Evolutionary conservation across 2,888 invertebrate species (phyloP), one percentile per base, ranked within the genome.

Genomic region (Lottia gigantea): DNA sequence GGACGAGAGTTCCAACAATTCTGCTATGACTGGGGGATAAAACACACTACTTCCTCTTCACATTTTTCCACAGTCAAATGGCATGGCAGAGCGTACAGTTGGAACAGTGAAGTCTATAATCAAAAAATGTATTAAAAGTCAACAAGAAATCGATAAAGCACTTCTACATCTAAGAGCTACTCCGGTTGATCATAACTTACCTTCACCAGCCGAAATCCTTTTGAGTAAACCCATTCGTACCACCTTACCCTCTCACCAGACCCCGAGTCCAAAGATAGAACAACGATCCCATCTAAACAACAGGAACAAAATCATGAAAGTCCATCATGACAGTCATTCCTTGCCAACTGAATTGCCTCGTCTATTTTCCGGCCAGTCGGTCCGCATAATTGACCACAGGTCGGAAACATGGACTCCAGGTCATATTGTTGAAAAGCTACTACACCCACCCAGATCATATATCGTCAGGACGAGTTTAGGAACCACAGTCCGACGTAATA

Each of bases 151-250:
- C 19, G 46, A 66, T 25, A 19, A n/a, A n/a, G n/a, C 66, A 15
- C 19, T 66, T 2, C 66, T 66, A 2, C 66, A 66, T n/a, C n/a
- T 66, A n/a, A 40, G 66, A 7, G 23, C 66, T n/a, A 66, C 66
- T 23, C 66, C 47, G n/a, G 46, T 66, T 14, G n/a, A 40, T 46
- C 23, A 23, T 14, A 46, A 16, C n/a, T 46, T 66, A 11, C 66
- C 66, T 46, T 46, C 46, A 19, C 66, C 46, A 11, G 47, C 46
- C 2, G 47, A 66, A 46, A 66, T 66, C 46, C n/a, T 66, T 15
- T 14, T 46, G 25, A 25, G 46, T 14, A 45, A 47, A 45, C 66
- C 46, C 4, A n/a, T 66, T 1, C 11, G 23, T 12, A 66, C 66
- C 14, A 45, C 46, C 15, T 46, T 66, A 19, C 66, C 46, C 6